Percentiles rank a stretch among this genome's conserved stretches.
phyloP scores from a whole-genome alignment of 2,113 vertebrate genomes.

The Semicossyphus pulcher region DNA sequence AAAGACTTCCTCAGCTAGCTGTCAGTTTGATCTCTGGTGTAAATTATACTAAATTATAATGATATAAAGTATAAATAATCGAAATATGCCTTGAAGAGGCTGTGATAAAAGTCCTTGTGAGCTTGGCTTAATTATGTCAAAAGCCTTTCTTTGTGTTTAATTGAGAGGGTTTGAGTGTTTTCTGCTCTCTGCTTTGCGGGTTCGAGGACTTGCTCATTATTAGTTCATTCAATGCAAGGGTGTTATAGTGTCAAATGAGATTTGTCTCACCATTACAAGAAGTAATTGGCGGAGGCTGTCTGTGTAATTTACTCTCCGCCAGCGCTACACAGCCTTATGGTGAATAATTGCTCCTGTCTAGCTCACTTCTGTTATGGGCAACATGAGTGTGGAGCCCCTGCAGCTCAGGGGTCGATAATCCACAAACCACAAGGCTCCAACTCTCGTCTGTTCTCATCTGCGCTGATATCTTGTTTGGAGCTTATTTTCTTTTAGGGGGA shows the following conservation, averaged over 20 bases:
- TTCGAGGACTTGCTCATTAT: slow-evolving; percentile 71
- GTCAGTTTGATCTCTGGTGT: slow-evolving; percentile 5
- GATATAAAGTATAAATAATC: slow-evolving; percentile 24
- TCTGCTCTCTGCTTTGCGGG: slow-evolving; percentile 38
- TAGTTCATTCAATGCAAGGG: slow-evolving; percentile 67
- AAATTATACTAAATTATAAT: slow-evolving; percentile 19
- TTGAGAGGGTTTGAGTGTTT: slow-evolving; percentile 56
- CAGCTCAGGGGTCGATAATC: slow-evolving; percentile 44
- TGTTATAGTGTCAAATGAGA: slow-evolving; percentile 76
- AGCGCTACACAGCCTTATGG: slow-evolving; percentile 67
- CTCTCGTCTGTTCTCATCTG: slow-evolving; percentile 35
- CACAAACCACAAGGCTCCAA: slow-evolving; percentile 18
- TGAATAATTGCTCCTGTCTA: slow-evolving; percentile 78
- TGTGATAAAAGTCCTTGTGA: slow-evolving; percentile 18
- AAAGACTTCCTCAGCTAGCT: slow-evolving; percentile 11
- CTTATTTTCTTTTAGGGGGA: slow-evolving; percentile 1
- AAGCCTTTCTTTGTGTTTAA: slow-evolving; percentile 50
- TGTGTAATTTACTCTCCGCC: slow-evolving; percentile 74
- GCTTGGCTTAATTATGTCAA: slow-evolving; percentile 32
- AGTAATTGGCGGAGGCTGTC: slow-evolving; percentile 76
- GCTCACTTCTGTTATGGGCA: slow-evolving; percentile 58
- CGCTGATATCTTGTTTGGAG: slow-evolving; percentile 27
- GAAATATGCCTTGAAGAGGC: slow-evolving; percentile 39
- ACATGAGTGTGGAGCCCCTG: slow-evolving; percentile 43
- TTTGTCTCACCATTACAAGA: slow-evolving; percentile 77